Conservation (phyloP, 2,888 invertebrate genomes). For the Chloroclysta siterata region DNA sequence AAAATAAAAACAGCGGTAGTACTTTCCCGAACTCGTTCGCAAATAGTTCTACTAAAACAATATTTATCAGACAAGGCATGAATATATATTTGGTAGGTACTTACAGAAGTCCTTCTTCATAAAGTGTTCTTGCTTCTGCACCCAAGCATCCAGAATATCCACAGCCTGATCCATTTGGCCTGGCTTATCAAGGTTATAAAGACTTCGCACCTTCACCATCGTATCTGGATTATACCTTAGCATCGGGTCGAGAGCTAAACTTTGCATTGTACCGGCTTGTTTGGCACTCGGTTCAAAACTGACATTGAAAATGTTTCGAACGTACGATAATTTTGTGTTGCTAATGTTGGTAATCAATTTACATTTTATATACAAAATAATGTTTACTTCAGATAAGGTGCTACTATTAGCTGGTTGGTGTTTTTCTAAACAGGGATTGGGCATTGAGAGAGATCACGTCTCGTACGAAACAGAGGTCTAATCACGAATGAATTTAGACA, state of each 20-base stretch:
- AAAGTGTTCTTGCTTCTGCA: constrained; percentile 50
- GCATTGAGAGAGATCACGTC: no score
- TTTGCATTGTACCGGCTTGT: constrained; percentile 19
- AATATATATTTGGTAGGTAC: constrained; percentile 29
- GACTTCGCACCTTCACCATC: constrained; percentile 36
- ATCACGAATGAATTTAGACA: no score
- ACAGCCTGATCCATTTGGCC: constrained; percentile 47
- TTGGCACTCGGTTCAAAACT: constrained; percentile 1
- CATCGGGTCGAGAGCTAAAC: constrained; percentile 32
- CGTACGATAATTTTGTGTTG: background rate
- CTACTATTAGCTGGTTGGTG: background rate
- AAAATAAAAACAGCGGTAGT: no score
- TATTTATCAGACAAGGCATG: background rate
- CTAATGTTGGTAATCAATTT: background rate
- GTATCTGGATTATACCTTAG: constrained; percentile 43
- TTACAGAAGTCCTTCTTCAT: constrained; percentile 48
- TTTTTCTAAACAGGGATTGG: background rate
- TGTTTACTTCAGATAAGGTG: background rate
- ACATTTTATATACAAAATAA: background rate
- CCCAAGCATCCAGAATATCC: constrained; percentile 47
- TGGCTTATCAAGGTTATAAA: constrained; percentile 46
- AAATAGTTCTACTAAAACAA: no score
- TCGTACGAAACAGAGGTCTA: no score
- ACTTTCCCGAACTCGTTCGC: no score
- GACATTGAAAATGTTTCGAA: background rate